Evolutionary conservation across 1,140 invertebrate species (phyloP).

Genomic region (Magallana gigas): DNA sequence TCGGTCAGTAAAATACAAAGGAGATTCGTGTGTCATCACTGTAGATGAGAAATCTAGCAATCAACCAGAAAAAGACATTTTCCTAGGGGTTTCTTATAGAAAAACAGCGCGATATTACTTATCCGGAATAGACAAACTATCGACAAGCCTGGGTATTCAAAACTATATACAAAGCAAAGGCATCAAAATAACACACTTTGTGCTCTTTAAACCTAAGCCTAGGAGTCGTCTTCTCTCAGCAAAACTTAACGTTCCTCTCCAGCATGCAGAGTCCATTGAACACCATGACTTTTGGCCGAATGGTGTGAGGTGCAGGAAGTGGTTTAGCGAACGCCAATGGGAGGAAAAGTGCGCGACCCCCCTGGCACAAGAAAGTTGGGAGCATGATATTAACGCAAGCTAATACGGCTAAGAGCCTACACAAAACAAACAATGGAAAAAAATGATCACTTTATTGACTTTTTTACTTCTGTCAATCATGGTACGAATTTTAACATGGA

Average conservation of each 20-base stretch:
- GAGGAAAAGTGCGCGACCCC: neutral
- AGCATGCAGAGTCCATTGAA: neutral
- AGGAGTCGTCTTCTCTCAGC: neutral
- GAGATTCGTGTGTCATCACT: neutral
- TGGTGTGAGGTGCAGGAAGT: constrained; percentile 27
- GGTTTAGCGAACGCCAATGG: constrained; percentile 38
- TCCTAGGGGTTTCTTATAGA: neutral
- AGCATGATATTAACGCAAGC: neutral
- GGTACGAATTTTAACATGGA: constrained; percentile 26
- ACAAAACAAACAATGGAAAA: too few relatives aligned
- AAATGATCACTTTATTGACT: neutral
- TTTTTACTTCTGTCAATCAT: neutral
- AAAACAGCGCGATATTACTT: neutral
- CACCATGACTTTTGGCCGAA: constrained; percentile 11
- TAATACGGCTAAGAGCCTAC: neutral
- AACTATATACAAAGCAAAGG: constrained; percentile 15
- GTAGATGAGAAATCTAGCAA: neutral
- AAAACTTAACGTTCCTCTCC: neutral
- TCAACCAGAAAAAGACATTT: neutral
- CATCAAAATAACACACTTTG: neutral
- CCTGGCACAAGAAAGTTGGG: neutral
- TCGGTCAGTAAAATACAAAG: neutral
- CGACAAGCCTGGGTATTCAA: neutral
- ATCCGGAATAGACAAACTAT: constrained; percentile 2
- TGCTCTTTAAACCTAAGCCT: neutral